Evolutionary conservation across 2,888 invertebrate genomes (phyloP).

Genomic region (Tachina grossa): DNA sequence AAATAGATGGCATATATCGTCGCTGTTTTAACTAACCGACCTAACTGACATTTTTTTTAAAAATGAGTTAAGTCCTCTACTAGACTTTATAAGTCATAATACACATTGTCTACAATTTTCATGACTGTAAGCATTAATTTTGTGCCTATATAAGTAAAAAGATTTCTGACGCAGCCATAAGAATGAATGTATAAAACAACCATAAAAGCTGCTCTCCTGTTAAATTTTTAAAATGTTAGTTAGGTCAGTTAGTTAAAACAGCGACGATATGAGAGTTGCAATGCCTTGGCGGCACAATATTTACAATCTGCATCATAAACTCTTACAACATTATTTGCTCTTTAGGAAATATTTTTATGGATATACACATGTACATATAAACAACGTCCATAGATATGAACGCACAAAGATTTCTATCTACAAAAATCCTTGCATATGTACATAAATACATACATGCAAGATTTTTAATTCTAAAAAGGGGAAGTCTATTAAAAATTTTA

Average conservation of each 20-base stretch:
- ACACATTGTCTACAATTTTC: no score
- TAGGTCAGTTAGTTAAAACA: no score
- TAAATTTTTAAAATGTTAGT: no score
- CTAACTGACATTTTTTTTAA: no score
- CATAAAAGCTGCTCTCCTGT: no score
- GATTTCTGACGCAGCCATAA: no score
- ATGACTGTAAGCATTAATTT: no score
- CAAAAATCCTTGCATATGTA: neutral
- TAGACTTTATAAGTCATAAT: no score
- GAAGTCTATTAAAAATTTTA: neutral
- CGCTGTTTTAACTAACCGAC: no score
- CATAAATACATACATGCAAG: neutral
- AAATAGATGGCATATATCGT: slow-evolving; percentile 41
- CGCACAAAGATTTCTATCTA: neutral
- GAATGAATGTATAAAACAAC: no score
- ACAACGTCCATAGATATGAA: neutral
- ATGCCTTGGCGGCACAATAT: slow-evolving; percentile 63
- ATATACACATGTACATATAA: neutral
- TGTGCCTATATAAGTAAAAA: no score
- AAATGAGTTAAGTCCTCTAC: no score
- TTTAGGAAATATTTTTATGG: neutral
- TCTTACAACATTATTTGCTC: slow-evolving; percentile 33
- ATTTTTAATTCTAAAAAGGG: neutral
- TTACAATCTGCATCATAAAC: slow-evolving; percentile 55
- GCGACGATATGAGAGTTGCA: slow-evolving; percentile 64